Evolutionary conservation across 2,797 vertebrate genomes (phyloP).

Genomic region (Menidia menidia): DNA sequence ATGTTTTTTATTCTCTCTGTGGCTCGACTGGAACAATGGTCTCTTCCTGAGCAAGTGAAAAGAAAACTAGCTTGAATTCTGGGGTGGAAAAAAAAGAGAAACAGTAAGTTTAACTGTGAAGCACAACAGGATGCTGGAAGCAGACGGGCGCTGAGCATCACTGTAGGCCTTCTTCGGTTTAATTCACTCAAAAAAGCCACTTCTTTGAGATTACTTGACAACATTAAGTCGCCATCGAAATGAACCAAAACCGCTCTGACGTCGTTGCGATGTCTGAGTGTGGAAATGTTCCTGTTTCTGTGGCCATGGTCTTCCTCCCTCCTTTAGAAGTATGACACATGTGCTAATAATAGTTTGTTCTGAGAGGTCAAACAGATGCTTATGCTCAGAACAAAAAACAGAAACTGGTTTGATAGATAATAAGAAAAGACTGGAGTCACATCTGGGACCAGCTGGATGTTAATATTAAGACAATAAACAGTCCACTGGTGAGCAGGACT

Average conservation of each 20-base stretch:
- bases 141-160: not conserved
- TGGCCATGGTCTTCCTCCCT: not conserved
- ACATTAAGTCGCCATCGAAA: too few species aligned
- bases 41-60: too few species aligned
- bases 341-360: not conserved
- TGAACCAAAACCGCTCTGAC: not conserved
- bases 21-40: too few species aligned
- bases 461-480: not conserved
- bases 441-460: slow-evolving; percentile 44
- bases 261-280: rapidly evolving
- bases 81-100: not conserved
- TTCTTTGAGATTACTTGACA: too few species aligned
- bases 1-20: too few species aligned
- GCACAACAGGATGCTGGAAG: slow-evolving; percentile 4
- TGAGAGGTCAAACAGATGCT: not conserved
- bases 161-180: too few species aligned
- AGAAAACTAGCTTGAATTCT: too few species aligned
- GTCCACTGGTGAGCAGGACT: not conserved
- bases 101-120: not conserved
- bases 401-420: not conserved
- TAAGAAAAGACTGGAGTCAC: slow-evolving; percentile 25
- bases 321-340: slow-evolving; percentile 3
- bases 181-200: too few species aligned
- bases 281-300: not conserved
- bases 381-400: not conserved